Percentiles rank a stretch among this genome's conserved stretches.
These are phyloP conservation scores for Drosophila ironensis DNA, from an alignment of 1,140 invertebrate genomes.

Conservation along the genomic window DNA sequence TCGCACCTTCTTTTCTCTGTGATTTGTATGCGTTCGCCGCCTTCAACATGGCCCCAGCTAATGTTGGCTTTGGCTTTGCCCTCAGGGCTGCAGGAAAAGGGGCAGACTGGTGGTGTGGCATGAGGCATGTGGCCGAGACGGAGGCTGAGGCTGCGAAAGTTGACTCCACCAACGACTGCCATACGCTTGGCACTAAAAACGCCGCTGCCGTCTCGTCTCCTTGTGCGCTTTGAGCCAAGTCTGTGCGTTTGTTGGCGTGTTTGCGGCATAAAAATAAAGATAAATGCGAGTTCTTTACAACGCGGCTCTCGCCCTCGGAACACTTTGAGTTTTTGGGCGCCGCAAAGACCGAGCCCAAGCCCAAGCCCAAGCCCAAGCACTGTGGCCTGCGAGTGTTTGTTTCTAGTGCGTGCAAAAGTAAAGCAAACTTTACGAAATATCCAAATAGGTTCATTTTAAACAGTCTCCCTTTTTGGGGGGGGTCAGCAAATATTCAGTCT, in stretches of 20 bases:
- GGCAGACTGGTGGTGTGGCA: neutral
- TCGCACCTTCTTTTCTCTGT: slow-evolving; percentile 39
- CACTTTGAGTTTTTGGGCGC: slow-evolving; percentile 46
- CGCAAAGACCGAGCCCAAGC: neutral
- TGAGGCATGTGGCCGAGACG: neutral
- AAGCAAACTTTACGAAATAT: slow-evolving; percentile 8
- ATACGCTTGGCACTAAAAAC: slow-evolving; percentile 57
- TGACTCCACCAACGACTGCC: slow-evolving; percentile 40
- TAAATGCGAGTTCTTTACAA: slow-evolving; percentile 79
- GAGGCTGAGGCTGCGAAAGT: slow-evolving; percentile 24
- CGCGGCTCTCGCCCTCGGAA: slow-evolving; percentile 47
- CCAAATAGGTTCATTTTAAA: slow-evolving; percentile 17
- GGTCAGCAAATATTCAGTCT: neutral
- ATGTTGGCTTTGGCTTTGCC: slow-evolving; percentile 48
- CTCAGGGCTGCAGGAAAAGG: slow-evolving; percentile 6
- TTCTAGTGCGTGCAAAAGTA: slow-evolving; percentile 24
- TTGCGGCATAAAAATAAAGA: slow-evolving; percentile 81
- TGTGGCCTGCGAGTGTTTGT: slow-evolving; percentile 21
- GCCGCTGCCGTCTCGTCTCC: slow-evolving; percentile 22
- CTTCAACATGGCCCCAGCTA: slow-evolving; percentile 42
- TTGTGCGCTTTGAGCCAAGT: slow-evolving; percentile 22
- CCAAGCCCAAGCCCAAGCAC: neutral
- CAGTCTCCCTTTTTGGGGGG: neutral
- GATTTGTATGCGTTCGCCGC: slow-evolving; percentile 72
- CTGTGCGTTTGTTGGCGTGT: slow-evolving; percentile 56